Conservation (phyloP, 2,797 vertebrate species). For the Benthosema pterotum region DNA sequence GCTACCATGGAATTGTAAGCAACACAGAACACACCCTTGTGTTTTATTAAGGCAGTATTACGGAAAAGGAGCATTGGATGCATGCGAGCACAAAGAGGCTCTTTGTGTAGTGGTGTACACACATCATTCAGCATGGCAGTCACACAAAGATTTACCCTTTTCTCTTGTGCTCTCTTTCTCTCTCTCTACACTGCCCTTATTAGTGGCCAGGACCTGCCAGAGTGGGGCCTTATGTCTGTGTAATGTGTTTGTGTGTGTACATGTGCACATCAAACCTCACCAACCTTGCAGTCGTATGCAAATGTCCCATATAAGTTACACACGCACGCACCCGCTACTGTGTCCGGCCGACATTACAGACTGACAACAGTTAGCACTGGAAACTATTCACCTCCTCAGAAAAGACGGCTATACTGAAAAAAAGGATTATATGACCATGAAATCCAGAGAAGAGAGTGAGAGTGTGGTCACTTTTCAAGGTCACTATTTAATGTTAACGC, state of each 20-base stretch:
- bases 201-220: constrained; percentile 42
- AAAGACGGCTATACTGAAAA: constrained; percentile 35
- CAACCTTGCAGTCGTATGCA: constrained; percentile 7
- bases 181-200: constrained; percentile 47
- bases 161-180: neutral
- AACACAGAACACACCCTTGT: constrained; percentile 42
- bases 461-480: neutral
- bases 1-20: constrained; percentile 37
- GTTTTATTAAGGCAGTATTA: constrained; percentile 56
- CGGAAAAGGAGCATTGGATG: constrained; percentile 58
- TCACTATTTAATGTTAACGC: too few relatives aligned
- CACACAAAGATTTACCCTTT: constrained; percentile 66
- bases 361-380: constrained; percentile 16
- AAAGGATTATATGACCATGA: constrained; percentile 42
- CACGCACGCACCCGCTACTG: neutral
- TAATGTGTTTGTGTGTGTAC: neutral
- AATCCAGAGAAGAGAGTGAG: neutral
- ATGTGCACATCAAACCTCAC: neutral
- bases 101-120: constrained; percentile 55
- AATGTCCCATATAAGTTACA: neutral
- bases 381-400: neutral
- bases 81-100: constrained; percentile 60
- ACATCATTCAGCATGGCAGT: constrained; percentile 52
- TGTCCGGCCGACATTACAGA: constrained; percentile 18
- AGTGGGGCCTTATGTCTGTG: constrained; percentile 44